Base-by-base conservation (phyloP, 2,113 vertebrate species). In the Triplophysa rosa region DNA sequence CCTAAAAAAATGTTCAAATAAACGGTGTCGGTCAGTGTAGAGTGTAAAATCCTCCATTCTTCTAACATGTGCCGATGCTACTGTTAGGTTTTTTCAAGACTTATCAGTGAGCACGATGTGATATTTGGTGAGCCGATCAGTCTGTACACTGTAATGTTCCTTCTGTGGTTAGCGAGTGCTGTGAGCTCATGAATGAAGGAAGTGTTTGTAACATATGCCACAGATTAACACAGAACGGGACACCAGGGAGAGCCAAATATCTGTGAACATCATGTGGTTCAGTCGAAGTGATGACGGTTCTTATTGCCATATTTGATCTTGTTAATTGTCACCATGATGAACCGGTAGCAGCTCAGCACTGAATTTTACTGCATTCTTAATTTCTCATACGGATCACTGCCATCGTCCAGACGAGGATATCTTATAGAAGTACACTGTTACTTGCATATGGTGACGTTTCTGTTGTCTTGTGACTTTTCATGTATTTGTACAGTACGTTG, bases 401-500 rank as follows among this genome's bases (percentile, higher is more conserved):
- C 21, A 19, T 73, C 6, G 16, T 63, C 67, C n/a, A 17, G n/a
- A 47, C 47, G 23, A 68, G 11, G 24, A 12, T 67, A 29, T 83
- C 62, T 66, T n/a, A 72, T 33, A 65, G 10, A 77, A 40, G 62
- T 72, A 77, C 78, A 67, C 74, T 86, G 84, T 86, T 81, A 72
- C 66, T 81, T 82, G 79, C 84, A 68, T 71, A 62, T 81, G 69
- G 70, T 79, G 26, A 78, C 65, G 64, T 6, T 71, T 80, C 49
- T 74, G 23, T 82, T 80, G 83, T 88, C 79, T 85, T 79, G 72
- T 87, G 80, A 90, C 49, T 78, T 62, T 13, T 52, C 87, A 47
- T 83, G 58, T 87, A 83, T 89, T 64, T 73, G 69, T 77, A 80
- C 23, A 59, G 67, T 52, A 76, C 17, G 64, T 14, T 84, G 89